Evolutionary conservation across 2,888 invertebrate species (phyloP), one percentile per base, ranked within the genome.

Genomic region (Nowickia ferox): DNA sequence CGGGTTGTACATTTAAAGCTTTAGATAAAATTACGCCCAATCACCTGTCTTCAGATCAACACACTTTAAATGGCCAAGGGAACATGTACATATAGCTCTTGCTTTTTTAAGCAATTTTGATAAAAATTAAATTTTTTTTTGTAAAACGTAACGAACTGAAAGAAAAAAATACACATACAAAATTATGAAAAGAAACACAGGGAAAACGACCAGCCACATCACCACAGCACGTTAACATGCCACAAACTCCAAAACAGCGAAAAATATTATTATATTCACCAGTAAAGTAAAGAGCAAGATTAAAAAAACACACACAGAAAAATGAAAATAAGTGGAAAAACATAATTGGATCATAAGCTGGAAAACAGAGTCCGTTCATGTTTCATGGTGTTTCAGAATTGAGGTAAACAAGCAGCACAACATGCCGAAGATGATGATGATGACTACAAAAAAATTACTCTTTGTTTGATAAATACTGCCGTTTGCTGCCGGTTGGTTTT

Each of bases 341-440:
- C 51, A 69, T 84, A 84, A 84, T 80, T 84, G 84, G 75, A 63
- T 80, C 74, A 63, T 80, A 80, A 84, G 80, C 74, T 80, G 63
- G 68, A 59, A 72, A 61, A 66, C 42, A 55, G 53, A 17, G 51
- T 53, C 51, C 48, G 61, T 75, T 74, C 44, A 74, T 75, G 68
- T 81, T 68, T 51, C 68, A 59, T 68, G 66, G 51, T 55, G 77
- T 72, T 78, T 77, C 83, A 30, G 42, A 66, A 83, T 72, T 65
- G 19, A 77, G 72, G 71, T 72, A 79, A 79, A 79, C 79, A 79
- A 71, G 79, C 71, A 17, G 22, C 69, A 79, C 78, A 61, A 61
- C 13, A 40, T 30, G 38, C 13, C 44, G 44, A 48, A 51, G 13
- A 13, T 55, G 30, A 69, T 57, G 17, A 71, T 55, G 53, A 65